A percentile compares a stretch with the other conserved stretches of the same genome.
Evolutionary conservation across 2,113 vertebrate species (phyloP).

Genomic region (Sinocyclocheilus grahami): DNA sequence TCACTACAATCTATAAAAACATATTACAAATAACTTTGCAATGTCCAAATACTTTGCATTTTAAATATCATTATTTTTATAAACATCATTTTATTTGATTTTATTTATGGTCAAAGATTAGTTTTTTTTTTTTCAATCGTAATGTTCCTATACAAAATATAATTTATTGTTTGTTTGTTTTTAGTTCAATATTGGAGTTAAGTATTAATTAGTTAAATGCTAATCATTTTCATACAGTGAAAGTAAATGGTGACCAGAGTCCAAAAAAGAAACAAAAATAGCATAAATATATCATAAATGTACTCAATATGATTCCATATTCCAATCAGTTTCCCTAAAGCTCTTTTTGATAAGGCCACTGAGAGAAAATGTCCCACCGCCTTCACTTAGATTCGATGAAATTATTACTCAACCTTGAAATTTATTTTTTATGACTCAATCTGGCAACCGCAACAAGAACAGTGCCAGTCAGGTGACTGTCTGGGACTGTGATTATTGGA

Average conservation of each 20-base stretch:
- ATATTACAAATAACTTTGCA: neutral
- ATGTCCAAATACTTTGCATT: neutral
- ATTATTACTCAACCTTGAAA: constrained; percentile 22
- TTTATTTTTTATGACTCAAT: constrained; percentile 29
- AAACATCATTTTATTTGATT: neutral
- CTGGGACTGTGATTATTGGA: constrained; percentile 4
- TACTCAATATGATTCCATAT: neutral
- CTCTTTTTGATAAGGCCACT: neutral
- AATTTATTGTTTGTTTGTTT: neutral
- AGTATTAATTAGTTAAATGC: neutral
- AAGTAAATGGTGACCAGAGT: neutral
- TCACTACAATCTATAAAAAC: neutral
- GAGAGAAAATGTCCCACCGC: neutral
- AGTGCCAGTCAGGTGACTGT: neutral
- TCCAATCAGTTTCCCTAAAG: neutral
- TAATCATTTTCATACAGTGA: neutral
- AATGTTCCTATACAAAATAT: neutral
- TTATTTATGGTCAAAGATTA: too few species aligned
- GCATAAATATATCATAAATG: neutral
- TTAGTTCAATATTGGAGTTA: neutral
- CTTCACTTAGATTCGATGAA: neutral
- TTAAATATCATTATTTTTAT: neutral
- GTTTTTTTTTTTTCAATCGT: neutral
- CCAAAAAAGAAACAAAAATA: neutral
- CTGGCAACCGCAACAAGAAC: constrained; percentile 2